A percentile compares a stretch with the other conserved stretches of the same genome.
These are phyloP conservation scores for Cryptophagus acutangulus DNA, from an alignment of 2,888 invertebrate genomes.

Conservation along the genomic window DNA sequence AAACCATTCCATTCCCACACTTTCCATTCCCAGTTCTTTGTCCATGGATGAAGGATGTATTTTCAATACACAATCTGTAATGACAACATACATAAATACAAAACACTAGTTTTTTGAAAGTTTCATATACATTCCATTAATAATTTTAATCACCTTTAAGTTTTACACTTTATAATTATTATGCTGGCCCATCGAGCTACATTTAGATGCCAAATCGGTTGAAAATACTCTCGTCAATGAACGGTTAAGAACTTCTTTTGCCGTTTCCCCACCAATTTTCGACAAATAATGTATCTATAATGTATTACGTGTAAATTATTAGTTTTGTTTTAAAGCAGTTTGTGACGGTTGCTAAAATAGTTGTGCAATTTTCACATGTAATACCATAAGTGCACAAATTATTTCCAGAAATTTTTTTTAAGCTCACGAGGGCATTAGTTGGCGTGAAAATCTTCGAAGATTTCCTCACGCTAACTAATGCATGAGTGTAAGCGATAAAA, in stretches of 20 bases:
- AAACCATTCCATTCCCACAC: slow-evolving; percentile 2
- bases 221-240: neutral
- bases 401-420: no score
- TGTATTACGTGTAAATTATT: no score
- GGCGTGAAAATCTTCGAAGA: no score
- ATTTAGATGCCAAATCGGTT: neutral
- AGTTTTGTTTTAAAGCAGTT: no score
- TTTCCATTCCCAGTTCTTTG: neutral
- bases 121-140: neutral
- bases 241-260: neutral
- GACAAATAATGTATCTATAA: neutral
- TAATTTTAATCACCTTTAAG: neutral
- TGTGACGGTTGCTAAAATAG: no score
- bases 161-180: neutral
- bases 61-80: slow-evolving; percentile 1
- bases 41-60: neutral
- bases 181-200: neutral
- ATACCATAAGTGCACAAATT: no score
- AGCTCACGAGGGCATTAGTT: no score
- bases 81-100: neutral
- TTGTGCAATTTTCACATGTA: no score
- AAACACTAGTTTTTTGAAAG: neutral
- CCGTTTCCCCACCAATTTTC: neutral
- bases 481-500: no score
- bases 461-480: no score